Evolutionary conservation across 2,113 vertebrate species (phyloP).

Genomic region (Cranoglanis bouderius): DNA sequence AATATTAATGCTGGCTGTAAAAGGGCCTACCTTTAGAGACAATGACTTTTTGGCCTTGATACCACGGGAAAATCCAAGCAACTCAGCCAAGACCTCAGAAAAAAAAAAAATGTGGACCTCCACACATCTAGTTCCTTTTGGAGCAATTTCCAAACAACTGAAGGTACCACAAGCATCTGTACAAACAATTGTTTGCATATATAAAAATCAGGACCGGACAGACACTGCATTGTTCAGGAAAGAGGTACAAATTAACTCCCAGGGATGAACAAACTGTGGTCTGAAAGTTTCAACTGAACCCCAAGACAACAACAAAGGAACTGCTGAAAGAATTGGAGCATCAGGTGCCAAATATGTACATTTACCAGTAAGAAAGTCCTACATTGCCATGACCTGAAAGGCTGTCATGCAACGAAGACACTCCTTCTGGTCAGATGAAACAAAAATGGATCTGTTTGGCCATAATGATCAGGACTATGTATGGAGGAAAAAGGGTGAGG

Average conservation of each 20-base stretch:
- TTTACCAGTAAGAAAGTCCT: neutral
- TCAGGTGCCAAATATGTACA: neutral
- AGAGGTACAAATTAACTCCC: neutral
- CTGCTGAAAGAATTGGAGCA: neutral
- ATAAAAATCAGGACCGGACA: neutral
- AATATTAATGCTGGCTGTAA: neutral
- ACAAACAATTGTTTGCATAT: neutral
- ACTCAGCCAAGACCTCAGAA: neutral
- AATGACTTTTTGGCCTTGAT: neutral
- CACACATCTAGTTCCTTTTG: neutral
- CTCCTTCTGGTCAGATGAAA: neutral
- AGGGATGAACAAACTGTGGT: neutral
- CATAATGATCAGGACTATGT: neutral
- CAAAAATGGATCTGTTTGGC: neutral
- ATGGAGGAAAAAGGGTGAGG: neutral
- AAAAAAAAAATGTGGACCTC: neutral
- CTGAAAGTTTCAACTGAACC: neutral
- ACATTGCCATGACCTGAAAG: neutral
- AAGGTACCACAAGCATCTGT: neutral
- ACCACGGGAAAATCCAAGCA: neutral
- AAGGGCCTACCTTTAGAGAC: neutral
- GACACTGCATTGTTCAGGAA: neutral
- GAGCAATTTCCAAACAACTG: neutral
- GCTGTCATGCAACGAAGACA: neutral
- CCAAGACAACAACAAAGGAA: neutral